Evolutionary conservation across 2,888 invertebrate genomes (phyloP).

Genomic region (Caradrina kadenii): DNA sequence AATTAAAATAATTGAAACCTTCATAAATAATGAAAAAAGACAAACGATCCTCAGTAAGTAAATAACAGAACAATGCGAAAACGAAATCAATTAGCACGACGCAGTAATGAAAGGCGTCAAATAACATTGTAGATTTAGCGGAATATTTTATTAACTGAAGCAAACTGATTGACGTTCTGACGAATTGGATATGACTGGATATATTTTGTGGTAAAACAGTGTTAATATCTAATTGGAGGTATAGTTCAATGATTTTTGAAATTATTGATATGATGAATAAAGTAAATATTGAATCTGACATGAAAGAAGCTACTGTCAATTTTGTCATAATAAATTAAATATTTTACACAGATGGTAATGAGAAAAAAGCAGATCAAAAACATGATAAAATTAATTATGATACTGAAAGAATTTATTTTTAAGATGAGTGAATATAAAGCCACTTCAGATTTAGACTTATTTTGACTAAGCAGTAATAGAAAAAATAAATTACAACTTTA

Average conservation of each 20-base stretch:
- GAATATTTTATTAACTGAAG: neutral
- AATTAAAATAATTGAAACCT: conserved; percentile 7
- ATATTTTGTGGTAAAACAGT: neutral
- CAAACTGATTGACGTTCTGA: neutral
- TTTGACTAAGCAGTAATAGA: no score
- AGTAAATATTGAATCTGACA: neutral
- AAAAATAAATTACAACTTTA: neutral
- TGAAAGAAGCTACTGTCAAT: neutral
- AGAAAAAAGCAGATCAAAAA: no score
- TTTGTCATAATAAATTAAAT: neutral
- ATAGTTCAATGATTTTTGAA: neutral
- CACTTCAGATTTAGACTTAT: neutral
- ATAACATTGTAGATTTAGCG: neutral
- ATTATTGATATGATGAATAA: neutral
- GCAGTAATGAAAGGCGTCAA: conserved; percentile 11
- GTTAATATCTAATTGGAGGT: neutral
- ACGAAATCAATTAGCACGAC: conserved; percentile 15
- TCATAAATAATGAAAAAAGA: conserved; percentile 12
- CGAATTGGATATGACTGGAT: neutral
- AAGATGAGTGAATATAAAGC: no score
- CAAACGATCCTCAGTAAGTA: neutral
- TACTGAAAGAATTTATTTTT: no score
- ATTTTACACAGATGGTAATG: no score
- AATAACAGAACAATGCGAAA: conserved; percentile 31
- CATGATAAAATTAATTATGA: no score